These are phyloP conservation scores for Andrena praecox DNA, from an alignment of 2,888 invertebrate species.

Conservation along the genomic window DNA sequence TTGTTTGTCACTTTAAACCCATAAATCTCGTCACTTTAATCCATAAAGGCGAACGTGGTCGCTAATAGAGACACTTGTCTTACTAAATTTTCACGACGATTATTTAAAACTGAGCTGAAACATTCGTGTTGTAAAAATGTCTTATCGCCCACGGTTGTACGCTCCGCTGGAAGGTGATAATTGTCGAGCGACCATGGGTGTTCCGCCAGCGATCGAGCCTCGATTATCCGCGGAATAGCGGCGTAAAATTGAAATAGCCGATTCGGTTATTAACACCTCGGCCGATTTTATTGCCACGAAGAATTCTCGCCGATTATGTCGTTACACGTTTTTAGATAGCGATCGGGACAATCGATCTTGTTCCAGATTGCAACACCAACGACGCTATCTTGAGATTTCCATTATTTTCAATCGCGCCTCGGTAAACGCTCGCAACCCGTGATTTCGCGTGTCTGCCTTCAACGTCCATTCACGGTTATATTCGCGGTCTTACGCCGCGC, in stretches of 20 bases:
- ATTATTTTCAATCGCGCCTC: slow-evolving; percentile 48
- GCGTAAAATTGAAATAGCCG: slow-evolving; percentile 14
- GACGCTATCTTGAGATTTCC: slow-evolving; percentile 46
- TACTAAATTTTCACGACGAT: too few species aligned
- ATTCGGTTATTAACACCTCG: slow-evolving; percentile 57
- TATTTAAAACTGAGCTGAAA: too few species aligned
- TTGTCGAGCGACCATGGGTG: slow-evolving; percentile 1
- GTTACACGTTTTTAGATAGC: slow-evolving; percentile 54
- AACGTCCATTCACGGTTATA: slow-evolving; percentile 1
- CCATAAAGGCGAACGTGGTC: too few species aligned
- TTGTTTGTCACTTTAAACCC: too few species aligned
- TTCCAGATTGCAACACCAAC: slow-evolving; percentile 32
- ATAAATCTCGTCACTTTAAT: too few species aligned
- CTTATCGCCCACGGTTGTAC: slow-evolving; percentile 2
- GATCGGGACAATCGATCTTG: slow-evolving; percentile 55
- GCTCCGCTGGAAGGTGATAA: slow-evolving; percentile 18
- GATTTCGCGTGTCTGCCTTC: slow-evolving; percentile 26
- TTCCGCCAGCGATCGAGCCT: slow-evolving; percentile 11
- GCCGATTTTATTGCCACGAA: slow-evolving; percentile 49
- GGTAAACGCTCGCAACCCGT: slow-evolving; percentile 4
- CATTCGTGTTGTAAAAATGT: not conserved
- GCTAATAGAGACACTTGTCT: too few species aligned
- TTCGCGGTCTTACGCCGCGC: slow-evolving; percentile 4
- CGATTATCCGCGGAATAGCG: slow-evolving; percentile 36
- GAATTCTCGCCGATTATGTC: slow-evolving; percentile 46